Evolutionary conservation across 1,140 invertebrate species (phyloP).

Genomic region (Daktulosphaira vitifoliae): DNA sequence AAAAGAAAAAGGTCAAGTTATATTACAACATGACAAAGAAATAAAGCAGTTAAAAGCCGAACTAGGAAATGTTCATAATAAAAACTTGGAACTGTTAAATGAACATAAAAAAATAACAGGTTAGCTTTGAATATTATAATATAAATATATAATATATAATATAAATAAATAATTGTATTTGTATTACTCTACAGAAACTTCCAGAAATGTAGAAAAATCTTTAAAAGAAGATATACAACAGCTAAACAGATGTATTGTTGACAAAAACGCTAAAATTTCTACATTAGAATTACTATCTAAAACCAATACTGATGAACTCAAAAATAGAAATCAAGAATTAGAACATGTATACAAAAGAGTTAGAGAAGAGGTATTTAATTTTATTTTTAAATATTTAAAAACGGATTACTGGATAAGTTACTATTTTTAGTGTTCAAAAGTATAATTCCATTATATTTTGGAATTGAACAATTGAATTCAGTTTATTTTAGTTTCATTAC

Average conservation of each 20-base stretch:
- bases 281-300: constrained; percentile 15
- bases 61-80: background rate
- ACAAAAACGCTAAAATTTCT: constrained; percentile 29
- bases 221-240: constrained; percentile 25
- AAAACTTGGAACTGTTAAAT: constrained; percentile 6
- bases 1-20: constrained; percentile 22
- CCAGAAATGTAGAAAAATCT: constrained; percentile 24
- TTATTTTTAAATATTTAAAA: too few relatives aligned
- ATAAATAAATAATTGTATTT: background rate
- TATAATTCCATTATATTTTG: too few relatives aligned
- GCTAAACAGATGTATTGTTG: constrained; percentile 22
- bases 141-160: background rate
- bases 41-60: background rate
- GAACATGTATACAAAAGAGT: constrained; percentile 8
- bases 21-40: constrained; percentile 21
- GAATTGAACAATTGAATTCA: too few relatives aligned
- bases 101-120: constrained; percentile 11
- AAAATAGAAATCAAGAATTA: constrained; percentile 14
- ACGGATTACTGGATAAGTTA: too few relatives aligned
- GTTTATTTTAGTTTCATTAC: too few relatives aligned
- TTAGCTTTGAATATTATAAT: background rate
- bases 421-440: too few relatives aligned
- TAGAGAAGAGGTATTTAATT: constrained; percentile 18
- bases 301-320: constrained; percentile 22
- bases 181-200: background rate